Evolutionary conservation across 2,888 invertebrate genomes (phyloP).

Genomic region (Eupithecia dodoneata): DNA sequence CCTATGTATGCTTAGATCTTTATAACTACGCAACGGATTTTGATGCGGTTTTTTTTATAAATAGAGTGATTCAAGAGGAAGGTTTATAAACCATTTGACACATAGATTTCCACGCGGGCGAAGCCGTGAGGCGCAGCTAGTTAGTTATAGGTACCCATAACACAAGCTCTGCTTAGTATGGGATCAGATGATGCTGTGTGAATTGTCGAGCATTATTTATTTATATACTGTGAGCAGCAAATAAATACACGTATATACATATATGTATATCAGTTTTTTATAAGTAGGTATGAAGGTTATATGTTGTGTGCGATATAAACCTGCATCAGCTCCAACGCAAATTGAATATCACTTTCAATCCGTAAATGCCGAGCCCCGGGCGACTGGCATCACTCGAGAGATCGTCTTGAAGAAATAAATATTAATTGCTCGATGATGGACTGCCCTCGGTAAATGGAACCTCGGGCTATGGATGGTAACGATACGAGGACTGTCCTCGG

Average conservation of each 20-base stretch:
- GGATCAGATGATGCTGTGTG: too few species aligned
- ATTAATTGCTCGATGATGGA: constrained; percentile 69
- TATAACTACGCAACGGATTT: too few species aligned
- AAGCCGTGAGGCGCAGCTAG: too few species aligned
- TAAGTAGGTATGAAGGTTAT: neutral
- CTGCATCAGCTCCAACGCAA: constrained; percentile 9
- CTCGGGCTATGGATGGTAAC: constrained; percentile 23
- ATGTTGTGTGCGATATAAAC: neutral
- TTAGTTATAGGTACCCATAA: neutral
- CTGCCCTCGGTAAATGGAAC: constrained; percentile 41
- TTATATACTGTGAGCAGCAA: neutral
- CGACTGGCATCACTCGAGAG: constrained; percentile 53
- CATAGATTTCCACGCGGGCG: too few species aligned
- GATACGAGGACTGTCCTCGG: constrained; percentile 8
- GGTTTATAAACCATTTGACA: too few species aligned
- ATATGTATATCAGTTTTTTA: neutral
- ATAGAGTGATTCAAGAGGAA: too few species aligned
- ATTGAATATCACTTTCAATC: constrained; percentile 30
- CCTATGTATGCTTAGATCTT: too few species aligned
- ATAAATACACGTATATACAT: neutral
- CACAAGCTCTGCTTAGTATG: neutral
- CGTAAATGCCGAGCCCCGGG: constrained; percentile 47
- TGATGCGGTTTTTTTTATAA: too few species aligned
- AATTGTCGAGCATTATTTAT: neutral
- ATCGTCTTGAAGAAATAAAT: constrained; percentile 65